Percentiles rank a stretch among this genome's conserved stretches.
phyloP scores from a whole-genome alignment of 1,140 invertebrate species.

The Sesamia nonagrioides region DNA sequence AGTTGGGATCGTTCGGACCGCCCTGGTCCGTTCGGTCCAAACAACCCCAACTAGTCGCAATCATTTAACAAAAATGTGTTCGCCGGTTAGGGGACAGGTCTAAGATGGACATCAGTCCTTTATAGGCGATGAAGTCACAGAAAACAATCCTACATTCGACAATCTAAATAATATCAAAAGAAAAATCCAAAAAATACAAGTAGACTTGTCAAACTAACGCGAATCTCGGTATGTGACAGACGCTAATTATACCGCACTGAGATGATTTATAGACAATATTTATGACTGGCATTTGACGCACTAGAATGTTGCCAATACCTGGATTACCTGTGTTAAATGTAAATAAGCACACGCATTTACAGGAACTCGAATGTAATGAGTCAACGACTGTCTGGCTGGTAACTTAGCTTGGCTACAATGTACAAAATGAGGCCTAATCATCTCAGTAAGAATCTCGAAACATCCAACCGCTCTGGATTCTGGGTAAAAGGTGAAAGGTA shows the following conservation, averaged over 20 bases:
- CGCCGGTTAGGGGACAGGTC: no score
- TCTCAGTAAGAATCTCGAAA: not conserved
- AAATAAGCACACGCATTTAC: not conserved
- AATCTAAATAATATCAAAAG: not conserved
- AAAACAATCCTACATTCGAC: no score
- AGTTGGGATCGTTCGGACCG: no score
- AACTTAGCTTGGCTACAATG: no score
- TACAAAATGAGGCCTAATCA: no score
- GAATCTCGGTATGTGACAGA: not conserved
- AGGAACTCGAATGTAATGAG: no score
- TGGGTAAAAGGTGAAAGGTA: not conserved
- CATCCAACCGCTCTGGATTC: not conserved
- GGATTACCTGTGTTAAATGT: not conserved
- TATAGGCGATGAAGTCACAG: no score
- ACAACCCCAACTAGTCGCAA: no score
- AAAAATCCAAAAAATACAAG: not conserved
- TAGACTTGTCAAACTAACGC: constrained; percentile 4
- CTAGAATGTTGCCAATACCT: constrained; percentile 30
- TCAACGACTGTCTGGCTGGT: no score
- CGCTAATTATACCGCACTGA: constrained; percentile 34
- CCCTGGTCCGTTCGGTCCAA: no score
- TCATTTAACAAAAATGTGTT: no score
- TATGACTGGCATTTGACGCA: not conserved
- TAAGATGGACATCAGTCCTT: no score
- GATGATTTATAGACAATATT: constrained; percentile 27